Evolutionary conservation across 2,113 vertebrate genomes (phyloP).

Genomic region (Lophius piscatorius): DNA sequence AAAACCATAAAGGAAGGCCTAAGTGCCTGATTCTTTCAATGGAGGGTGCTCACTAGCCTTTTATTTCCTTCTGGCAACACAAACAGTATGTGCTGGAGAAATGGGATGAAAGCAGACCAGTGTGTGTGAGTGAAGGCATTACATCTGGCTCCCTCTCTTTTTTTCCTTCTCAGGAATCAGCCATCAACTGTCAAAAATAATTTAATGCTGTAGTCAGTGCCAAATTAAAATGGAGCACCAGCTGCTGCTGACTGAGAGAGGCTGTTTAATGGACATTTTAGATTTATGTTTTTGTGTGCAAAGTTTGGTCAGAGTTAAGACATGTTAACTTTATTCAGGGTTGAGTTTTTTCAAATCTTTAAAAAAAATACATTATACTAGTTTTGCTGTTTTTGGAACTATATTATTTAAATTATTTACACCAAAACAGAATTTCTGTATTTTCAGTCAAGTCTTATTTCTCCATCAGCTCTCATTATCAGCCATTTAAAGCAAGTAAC

Average conservation of each 20-base stretch:
- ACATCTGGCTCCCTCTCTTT: constrained; percentile 55
- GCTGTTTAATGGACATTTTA: constrained; percentile 27
- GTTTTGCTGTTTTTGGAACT: not conserved
- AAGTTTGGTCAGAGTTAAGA: constrained; percentile 29
- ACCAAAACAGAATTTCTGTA: too few species aligned
- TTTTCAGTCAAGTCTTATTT: not conserved
- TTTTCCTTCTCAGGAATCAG: constrained; percentile 38
- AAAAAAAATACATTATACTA: not conserved
- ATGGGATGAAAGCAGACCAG: constrained; percentile 52
- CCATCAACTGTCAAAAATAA: constrained; percentile 57
- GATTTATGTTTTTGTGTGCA: constrained; percentile 12
- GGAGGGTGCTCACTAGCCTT: constrained; percentile 43
- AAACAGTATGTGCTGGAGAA: constrained; percentile 46
- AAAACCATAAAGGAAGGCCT: constrained; percentile 33
- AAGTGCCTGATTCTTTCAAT: constrained; percentile 29
- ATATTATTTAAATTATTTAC: too few species aligned
- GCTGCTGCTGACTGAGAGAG: constrained; percentile 52
- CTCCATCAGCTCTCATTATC: constrained; percentile 8
- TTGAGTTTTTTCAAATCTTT: constrained; percentile 3
- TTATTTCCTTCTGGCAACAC: constrained; percentile 62
- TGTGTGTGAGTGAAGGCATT: constrained; percentile 45
- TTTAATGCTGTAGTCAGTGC: constrained; percentile 39
- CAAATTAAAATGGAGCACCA: constrained; percentile 63
- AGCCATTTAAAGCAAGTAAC: too few species aligned
- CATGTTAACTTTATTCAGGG: constrained; percentile 23